Conservation (phyloP, 2,113 vertebrate species). For the Felis chaus region DNA sequence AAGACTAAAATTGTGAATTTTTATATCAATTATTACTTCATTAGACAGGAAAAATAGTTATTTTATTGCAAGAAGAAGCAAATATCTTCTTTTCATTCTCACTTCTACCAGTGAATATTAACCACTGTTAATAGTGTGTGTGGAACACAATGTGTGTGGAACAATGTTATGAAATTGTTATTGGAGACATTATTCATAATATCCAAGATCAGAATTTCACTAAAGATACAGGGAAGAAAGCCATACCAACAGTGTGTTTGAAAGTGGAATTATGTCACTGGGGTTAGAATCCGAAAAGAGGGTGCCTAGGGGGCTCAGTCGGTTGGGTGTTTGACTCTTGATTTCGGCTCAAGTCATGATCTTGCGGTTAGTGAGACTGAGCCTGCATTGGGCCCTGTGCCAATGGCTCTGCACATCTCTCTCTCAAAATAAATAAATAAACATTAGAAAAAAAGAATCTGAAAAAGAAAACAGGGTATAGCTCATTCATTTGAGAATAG, state of each 20-base stretch:
- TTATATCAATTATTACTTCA: not conserved
- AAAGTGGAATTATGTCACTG: not conserved
- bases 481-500: not conserved
- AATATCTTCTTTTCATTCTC: not conserved
- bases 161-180: not conserved
- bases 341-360: too few species aligned
- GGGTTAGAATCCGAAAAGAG: not conserved
- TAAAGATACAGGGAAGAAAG: not conserved
- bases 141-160: not conserved
- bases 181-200: not conserved
- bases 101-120: not conserved
- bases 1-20: not conserved
- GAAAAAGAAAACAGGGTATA: not conserved
- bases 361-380: too few species aligned
- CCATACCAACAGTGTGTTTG: not conserved
- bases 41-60: not conserved
- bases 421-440: too few species aligned
- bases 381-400: too few species aligned
- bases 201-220: not conserved
- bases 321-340: too few species aligned
- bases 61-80: not conserved
- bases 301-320: too few species aligned
- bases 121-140: not conserved
- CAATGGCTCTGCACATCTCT: too few species aligned
- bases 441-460: not conserved